A percentile compares a stretch with the other conserved stretches of the same genome.
These are phyloP conservation scores for Brachylomia viminalis DNA, from an alignment of 2,888 invertebrate genomes.

Conservation along the genomic window DNA sequence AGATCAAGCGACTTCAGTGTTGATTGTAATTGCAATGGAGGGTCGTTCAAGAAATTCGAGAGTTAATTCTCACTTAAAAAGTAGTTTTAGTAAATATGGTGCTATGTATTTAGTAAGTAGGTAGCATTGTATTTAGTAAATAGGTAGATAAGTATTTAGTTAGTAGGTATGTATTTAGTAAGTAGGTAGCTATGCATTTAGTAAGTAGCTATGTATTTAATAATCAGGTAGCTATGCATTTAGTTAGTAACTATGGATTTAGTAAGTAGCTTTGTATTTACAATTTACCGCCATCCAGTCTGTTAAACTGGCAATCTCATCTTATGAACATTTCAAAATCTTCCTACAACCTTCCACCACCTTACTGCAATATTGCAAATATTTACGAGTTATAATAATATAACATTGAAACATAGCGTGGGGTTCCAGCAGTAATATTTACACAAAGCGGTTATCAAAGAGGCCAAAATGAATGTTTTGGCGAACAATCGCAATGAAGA, in stretches of 20 bases:
- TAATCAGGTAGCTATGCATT: too few species aligned
- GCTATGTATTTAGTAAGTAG: background rate
- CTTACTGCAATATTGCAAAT: constrained; percentile 2
- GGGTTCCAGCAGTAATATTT: background rate
- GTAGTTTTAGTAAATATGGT: background rate
- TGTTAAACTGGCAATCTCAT: background rate
- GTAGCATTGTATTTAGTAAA: too few species aligned
- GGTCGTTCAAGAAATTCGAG: background rate
- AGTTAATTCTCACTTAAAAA: background rate
- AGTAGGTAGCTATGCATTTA: too few species aligned
- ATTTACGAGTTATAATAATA: background rate
- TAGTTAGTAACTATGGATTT: too few species aligned
- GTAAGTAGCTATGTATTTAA: too few species aligned
- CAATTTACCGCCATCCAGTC: background rate
- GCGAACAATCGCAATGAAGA: constrained; percentile 32
- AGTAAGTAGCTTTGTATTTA: background rate
- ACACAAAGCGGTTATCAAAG: constrained; percentile 17
- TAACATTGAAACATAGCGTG: background rate
- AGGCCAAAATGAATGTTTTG: background rate
- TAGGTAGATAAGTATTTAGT: too few species aligned
- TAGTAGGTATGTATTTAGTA: too few species aligned
- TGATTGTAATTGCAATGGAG: background rate
- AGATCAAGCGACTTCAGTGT: background rate
- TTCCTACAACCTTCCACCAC: background rate
- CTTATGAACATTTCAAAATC: background rate